phyloP scores from a whole-genome alignment of 2,113 vertebrate species.

The Prionailurus bengalensis region DNA sequence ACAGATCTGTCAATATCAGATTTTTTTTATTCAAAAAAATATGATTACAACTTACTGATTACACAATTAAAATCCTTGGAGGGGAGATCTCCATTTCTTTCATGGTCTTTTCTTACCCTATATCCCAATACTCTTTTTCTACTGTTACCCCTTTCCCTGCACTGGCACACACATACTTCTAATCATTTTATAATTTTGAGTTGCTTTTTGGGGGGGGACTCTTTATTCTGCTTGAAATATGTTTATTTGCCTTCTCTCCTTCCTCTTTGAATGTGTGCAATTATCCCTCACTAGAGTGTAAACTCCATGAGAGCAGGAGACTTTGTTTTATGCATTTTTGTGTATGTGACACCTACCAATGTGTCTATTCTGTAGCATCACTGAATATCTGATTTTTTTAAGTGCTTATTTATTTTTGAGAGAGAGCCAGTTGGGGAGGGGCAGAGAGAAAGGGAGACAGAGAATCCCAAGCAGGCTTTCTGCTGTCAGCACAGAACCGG shows the following conservation, averaged over 20 bases:
- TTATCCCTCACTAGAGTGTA: neutral
- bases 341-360: neutral
- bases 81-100: neutral
- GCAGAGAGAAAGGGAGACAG: too few relatives aligned
- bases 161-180: neutral
- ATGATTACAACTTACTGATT: neutral
- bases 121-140: neutral
- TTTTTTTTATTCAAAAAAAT: neutral
- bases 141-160: accelerated
- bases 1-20: neutral
- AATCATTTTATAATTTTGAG: neutral
- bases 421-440: too few relatives aligned
- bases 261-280: neutral
- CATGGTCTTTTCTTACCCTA: neutral
- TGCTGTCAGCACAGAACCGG: too few relatives aligned
- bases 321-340: neutral
- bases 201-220: neutral
- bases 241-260: neutral
- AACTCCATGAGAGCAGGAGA: neutral
- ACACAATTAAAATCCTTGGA: neutral
- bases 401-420: too few relatives aligned
- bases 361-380: neutral
- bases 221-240: neutral
- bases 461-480: too few relatives aligned
- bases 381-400: neutral